phyloP scores from a whole-genome alignment of 2,113 vertebrate species.

The Cryptoleucopteryx plumbea region DNA sequence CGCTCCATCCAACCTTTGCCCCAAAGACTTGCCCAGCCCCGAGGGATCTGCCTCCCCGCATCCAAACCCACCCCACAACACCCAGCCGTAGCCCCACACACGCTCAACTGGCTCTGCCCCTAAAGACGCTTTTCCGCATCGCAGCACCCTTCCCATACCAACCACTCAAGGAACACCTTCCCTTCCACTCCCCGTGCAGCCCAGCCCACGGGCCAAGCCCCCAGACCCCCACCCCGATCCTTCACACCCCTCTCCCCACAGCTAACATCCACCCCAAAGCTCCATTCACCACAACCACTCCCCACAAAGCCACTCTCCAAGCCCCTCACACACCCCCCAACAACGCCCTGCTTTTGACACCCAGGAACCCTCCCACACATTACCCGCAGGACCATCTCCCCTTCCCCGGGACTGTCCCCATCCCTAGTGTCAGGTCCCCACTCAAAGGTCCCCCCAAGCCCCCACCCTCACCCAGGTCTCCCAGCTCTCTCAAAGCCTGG shows the following conservation, averaged over 20 bases:
- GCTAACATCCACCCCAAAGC: background rate
- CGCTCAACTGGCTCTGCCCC: background rate
- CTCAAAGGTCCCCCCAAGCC: background rate
- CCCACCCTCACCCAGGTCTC: too few relatives aligned
- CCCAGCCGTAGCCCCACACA: background rate
- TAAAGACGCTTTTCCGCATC: background rate
- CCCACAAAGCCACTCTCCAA: background rate
- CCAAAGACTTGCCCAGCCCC: background rate
- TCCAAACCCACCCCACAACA: background rate
- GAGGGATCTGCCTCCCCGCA: background rate
- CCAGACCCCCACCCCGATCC: background rate
- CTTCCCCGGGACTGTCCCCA: background rate
- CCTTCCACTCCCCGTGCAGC: background rate
- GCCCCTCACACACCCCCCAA: background rate
- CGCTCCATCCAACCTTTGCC: background rate
- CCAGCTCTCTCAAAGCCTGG: too few relatives aligned
- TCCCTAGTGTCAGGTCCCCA: background rate
- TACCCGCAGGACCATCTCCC: background rate
- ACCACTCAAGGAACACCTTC: background rate
- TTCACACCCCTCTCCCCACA: background rate
- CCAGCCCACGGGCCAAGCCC: background rate
- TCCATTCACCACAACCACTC: background rate
- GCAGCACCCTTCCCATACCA: background rate
- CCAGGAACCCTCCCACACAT: background rate
- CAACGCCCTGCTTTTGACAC: background rate